Percentiles rank a stretch among this genome's conserved stretches.
Conservation (phyloP, 2,113 vertebrate genomes). For the Mellivora capensis region DNA sequence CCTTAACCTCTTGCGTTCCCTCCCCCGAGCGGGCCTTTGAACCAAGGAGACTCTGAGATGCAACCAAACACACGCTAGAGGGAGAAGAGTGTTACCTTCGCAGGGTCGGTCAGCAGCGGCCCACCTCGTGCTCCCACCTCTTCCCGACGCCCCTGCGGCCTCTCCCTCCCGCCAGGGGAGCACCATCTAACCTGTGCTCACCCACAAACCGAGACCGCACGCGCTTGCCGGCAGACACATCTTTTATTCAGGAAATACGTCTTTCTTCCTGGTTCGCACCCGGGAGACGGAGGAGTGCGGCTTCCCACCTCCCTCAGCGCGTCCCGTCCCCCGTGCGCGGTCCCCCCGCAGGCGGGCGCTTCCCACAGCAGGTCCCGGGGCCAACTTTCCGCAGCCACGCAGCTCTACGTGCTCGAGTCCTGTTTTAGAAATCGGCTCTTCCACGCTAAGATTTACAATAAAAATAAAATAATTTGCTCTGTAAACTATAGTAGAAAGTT, state of each 20-base stretch:
- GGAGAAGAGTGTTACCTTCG: background rate
- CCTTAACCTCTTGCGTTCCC: background rate
- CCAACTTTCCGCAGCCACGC: no score
- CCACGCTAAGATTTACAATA: conserved; percentile 77
- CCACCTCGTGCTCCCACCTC: background rate
- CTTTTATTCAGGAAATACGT: conserved; percentile 55
- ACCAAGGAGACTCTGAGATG: background rate
- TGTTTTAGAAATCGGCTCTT: conserved; percentile 66
- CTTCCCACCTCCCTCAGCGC: background rate
- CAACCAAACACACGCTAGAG: accelerated
- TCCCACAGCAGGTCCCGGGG: background rate
- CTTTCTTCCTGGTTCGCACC: background rate
- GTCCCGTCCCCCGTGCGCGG: background rate
- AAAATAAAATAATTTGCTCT: conserved; percentile 79
- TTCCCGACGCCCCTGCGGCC: background rate
- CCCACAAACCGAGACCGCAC: background rate
- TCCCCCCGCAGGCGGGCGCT: accelerated
- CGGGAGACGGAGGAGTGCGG: accelerated
- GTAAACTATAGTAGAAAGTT: conserved; percentile 75
- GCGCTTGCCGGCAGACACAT: background rate
- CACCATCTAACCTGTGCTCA: background rate
- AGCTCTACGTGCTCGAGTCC: conserved; percentile 20
- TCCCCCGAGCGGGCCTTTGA: accelerated
- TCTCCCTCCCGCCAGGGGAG: background rate
- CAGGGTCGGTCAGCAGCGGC: background rate